Base-by-base conservation (phyloP, 2,797 vertebrate genomes). In the Microtus obscurus region DNA sequence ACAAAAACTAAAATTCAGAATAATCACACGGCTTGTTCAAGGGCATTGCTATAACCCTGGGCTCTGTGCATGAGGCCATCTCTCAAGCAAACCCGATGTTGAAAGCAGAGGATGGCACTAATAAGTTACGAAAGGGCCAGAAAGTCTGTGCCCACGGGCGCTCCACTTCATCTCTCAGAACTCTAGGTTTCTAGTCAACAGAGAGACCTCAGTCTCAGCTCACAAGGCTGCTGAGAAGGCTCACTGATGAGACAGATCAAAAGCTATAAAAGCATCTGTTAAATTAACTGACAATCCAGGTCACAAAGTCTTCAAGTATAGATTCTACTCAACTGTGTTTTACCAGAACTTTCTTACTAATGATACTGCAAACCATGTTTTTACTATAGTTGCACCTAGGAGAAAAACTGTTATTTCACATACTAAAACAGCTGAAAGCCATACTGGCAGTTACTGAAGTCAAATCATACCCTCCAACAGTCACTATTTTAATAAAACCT, bases 51-150 rank as follows among this genome's bases (percentile, higher is more conserved):
- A 1, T 4, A 17, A 59, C 25, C 21, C 56, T 6, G 59, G 21
- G 8, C 25, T 45, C 37, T n/a, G 53, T 19, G n/a, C 4, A 14
- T 19, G 2, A 4, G 45, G n/a, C 27, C 13, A 0, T 11, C 45
- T 63, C 78, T 10, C 78, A 10, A 2, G 63, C 17, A 69, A 63
- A 27, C 0, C 1, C 53, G 29, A 2, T 87, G 34, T 0, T 0
- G 4, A 1, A 71, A 81, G 6, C 34, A 43, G 34, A 48, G 43
- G 78, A 25, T 1, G 12, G 81, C 11, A 43, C 67, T 34, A 16
- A 10, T 2, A 29, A 45, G 81, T 40, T 25, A 37, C 2, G 2
- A 5, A 23, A 7, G 59, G 87, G 79, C 25, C 12, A 0, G 0
- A 59, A 29, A 21, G 2, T 12, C 67, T 1, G 89, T 1, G 61